A percentile compares a stretch with the other conserved stretches of the same genome.
Evolutionary conservation across 2,888 invertebrate species (phyloP).

Genomic region (Hedychridium roseum): DNA sequence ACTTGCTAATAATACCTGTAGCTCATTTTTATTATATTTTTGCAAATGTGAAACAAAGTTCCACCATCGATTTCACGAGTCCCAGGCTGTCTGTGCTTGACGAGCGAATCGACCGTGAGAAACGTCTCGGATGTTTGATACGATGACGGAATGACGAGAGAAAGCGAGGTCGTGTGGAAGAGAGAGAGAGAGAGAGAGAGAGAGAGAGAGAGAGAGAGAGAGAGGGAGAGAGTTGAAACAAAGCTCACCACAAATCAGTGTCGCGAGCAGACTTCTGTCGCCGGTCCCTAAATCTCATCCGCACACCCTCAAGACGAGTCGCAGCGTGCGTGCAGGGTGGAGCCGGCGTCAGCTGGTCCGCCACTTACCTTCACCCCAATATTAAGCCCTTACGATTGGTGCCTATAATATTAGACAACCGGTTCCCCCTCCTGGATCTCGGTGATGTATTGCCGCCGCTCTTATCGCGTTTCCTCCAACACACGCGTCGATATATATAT

Average conservation of each 20-base stretch:
- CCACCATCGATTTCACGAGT: no score
- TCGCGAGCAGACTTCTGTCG: slow-evolving; percentile 61
- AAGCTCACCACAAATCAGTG: slow-evolving; percentile 65
- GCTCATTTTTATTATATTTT: no score
- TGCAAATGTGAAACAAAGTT: no score
- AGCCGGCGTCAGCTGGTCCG: slow-evolving; percentile 68
- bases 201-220: no score
- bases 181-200: no score
- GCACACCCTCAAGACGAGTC: slow-evolving; percentile 63
- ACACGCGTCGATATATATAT: neutral
- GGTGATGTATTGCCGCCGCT: slow-evolving; percentile 55
- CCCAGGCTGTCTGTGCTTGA: no score
- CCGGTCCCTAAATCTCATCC: slow-evolving; percentile 63
- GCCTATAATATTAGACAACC: slow-evolving; percentile 63
- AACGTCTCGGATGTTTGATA: no score
- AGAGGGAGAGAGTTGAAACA: slow-evolving; percentile 61
- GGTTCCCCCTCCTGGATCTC: slow-evolving; percentile 51
- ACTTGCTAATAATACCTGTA: no score
- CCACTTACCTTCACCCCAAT: slow-evolving; percentile 67
- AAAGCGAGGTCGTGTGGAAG: no score
- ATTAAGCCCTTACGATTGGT: slow-evolving; percentile 63
- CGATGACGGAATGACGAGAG: no score
- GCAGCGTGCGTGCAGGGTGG: slow-evolving; percentile 60
- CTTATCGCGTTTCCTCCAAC: slow-evolving; percentile 40
- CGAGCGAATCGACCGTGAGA: no score